Conservation (phyloP, 2,888 invertebrate species). For the Cephus runcator region DNA sequence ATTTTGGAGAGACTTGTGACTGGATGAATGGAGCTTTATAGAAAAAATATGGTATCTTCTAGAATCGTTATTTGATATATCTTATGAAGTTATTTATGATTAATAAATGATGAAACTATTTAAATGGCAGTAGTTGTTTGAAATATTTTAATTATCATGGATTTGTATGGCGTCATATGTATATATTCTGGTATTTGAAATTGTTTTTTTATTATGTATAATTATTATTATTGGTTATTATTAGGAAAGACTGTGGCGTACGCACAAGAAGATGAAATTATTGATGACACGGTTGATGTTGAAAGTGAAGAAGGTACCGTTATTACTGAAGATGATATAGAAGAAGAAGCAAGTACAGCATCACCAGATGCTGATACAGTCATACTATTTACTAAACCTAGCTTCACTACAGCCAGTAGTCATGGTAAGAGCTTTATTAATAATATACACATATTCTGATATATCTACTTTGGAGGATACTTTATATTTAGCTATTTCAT, state of each 20-base stretch:
- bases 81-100: neutral
- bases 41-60: neutral
- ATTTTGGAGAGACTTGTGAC: neutral
- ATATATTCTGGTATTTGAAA: neutral
- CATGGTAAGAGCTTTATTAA: slow-evolving; percentile 42
- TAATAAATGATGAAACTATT: neutral
- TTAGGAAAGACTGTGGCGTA: slow-evolving; percentile 71
- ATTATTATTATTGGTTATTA: slow-evolving; percentile 21
- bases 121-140: neutral
- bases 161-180: neutral
- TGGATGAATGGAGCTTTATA: neutral
- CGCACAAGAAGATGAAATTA: slow-evolving; percentile 69
- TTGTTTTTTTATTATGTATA: neutral
- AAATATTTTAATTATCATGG: too few relatives aligned
- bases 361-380: slow-evolving; percentile 93
- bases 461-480: neutral
- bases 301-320: slow-evolving; percentile 69
- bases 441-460: neutral
- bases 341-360: slow-evolving; percentile 76
- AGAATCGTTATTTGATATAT: neutral
- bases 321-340: slow-evolving; percentile 66
- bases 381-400: slow-evolving; percentile 88
- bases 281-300: slow-evolving; percentile 70
- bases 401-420: slow-evolving; percentile 56
- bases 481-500: neutral